Percentiles rank a stretch among this genome's conserved stretches.
Evolutionary conservation across 1,140 invertebrate genomes (phyloP).

Genomic region (Leucophenga varia): DNA sequence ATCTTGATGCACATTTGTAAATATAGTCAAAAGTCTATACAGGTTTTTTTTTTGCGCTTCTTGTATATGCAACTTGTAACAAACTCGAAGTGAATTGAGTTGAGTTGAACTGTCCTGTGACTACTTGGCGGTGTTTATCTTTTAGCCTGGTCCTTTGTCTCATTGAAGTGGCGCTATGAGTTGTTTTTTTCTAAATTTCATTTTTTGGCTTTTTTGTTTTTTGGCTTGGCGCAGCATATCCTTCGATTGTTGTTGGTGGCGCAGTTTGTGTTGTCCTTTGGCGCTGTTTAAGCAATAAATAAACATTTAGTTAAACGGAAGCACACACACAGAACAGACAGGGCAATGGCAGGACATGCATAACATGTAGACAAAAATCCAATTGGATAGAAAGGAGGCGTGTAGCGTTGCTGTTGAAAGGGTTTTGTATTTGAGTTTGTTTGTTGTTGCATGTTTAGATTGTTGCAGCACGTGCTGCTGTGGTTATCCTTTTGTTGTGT

Average conservation of each 20-base stretch:
- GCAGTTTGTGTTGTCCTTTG: conserved; percentile 31
- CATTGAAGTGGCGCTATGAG: conserved; percentile 35
- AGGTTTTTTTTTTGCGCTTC: too few relatives aligned
- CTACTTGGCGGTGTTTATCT: conserved; percentile 40
- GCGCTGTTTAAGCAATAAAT: conserved; percentile 49
- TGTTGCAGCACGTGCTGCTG: conserved; percentile 44
- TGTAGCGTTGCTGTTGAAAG: conserved; percentile 16
- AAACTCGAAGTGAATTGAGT: too few relatives aligned
- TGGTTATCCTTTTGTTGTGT: conserved; percentile 24
- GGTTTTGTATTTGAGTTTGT: not conserved
- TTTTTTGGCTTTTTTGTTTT: too few relatives aligned
- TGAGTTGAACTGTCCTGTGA: conserved; percentile 4
- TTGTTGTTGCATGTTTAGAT: conserved; percentile 24
- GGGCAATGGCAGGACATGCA: not conserved
- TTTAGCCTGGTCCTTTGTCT: conserved; percentile 45
- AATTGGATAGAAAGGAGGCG: not conserved
- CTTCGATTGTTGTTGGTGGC: conserved; percentile 3
- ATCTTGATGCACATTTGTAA: too few relatives aligned
- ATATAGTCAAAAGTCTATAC: too few relatives aligned
- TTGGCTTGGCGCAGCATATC: not conserved
- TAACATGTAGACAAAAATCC: not conserved
- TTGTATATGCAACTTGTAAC: too few relatives aligned
- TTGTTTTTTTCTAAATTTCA: too few relatives aligned
- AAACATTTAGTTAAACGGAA: conserved; percentile 50
- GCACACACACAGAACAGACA: conserved; percentile 43